Conservation (phyloP, 2,888 invertebrate species). For the Drosophila mulleri region DNA sequence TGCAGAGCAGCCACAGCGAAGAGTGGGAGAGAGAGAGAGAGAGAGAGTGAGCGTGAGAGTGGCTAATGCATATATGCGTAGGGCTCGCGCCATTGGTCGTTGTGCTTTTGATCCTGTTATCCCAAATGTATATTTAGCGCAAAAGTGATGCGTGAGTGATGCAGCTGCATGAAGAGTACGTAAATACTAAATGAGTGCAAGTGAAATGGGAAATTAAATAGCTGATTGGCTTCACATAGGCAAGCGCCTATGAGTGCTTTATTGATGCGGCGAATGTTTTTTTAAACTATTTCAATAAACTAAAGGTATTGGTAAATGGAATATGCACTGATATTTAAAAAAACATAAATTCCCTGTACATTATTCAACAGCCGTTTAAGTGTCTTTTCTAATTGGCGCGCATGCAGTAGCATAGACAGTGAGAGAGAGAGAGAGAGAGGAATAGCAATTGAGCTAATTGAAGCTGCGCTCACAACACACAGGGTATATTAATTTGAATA, state of each 20-base stretch:
- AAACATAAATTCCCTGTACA: neutral
- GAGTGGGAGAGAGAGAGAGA: no score
- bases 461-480: neutral
- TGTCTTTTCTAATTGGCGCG: neutral
- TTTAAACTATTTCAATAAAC: no score
- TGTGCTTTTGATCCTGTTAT: neutral
- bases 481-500: slow-evolving; percentile 2
- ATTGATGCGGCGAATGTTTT: no score
- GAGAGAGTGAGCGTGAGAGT: neutral
- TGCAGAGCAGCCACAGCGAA: neutral
- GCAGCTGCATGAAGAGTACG: neutral
- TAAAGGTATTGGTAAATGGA: no score
- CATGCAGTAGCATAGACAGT: neutral
- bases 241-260: neutral
- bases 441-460: neutral
- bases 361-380: neutral
- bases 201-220: neutral
- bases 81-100: neutral
- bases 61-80: neutral
- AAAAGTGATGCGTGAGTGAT: neutral
- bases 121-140: neutral
- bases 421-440: neutral
- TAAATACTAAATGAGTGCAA: neutral
- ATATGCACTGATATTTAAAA: no score
- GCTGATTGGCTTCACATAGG: neutral